phyloP scores from a whole-genome alignment of 2,113 vertebrate genomes.

The Percina caprodes region DNA sequence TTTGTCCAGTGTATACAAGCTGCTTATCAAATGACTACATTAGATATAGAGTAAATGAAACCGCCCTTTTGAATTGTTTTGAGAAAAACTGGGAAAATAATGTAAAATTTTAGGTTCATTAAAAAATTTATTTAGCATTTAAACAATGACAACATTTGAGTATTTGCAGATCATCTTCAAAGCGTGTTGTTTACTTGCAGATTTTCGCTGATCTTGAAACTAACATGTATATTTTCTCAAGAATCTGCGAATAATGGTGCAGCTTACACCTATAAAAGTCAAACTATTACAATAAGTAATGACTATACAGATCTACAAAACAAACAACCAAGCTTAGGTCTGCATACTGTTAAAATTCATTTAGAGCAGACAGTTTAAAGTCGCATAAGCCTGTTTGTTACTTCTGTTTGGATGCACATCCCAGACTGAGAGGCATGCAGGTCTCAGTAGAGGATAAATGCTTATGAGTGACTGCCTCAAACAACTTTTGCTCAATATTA shows the following conservation, averaged over 20 bases:
- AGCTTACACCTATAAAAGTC: conserved; percentile 8
- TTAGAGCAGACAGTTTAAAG: conserved; percentile 20
- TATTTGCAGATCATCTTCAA: conserved; percentile 36
- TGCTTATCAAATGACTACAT: conserved; percentile 49
- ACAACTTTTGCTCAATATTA: conserved; percentile 20
- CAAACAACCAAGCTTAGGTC: not conserved
- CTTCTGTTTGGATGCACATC: conserved; percentile 33
- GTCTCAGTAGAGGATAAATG: not conserved
- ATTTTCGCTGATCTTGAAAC: conserved; percentile 36
- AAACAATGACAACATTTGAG: conserved; percentile 13
- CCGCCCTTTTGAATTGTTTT: conserved; percentile 32
- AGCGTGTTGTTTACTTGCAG: conserved; percentile 36
- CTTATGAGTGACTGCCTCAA: conserved; percentile 38
- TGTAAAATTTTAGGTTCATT: conserved; percentile 30
- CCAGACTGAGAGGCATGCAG: conserved; percentile 7
- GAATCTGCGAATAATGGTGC: not conserved
- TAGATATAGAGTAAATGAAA: conserved; percentile 18
- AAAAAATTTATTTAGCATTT: conserved; percentile 36
- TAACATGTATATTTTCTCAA: conserved; percentile 20
- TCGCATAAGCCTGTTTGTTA: not conserved
- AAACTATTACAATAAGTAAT: not conserved
- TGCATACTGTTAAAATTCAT: conserved; percentile 15
- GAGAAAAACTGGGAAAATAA: conserved; percentile 13
- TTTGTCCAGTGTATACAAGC: conserved; percentile 49
- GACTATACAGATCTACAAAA: conserved; percentile 19